A percentile compares a stretch with the other conserved stretches of the same genome.
Conservation (phyloP, 2,797 vertebrate species). For the Diceros bicornis region DNA sequence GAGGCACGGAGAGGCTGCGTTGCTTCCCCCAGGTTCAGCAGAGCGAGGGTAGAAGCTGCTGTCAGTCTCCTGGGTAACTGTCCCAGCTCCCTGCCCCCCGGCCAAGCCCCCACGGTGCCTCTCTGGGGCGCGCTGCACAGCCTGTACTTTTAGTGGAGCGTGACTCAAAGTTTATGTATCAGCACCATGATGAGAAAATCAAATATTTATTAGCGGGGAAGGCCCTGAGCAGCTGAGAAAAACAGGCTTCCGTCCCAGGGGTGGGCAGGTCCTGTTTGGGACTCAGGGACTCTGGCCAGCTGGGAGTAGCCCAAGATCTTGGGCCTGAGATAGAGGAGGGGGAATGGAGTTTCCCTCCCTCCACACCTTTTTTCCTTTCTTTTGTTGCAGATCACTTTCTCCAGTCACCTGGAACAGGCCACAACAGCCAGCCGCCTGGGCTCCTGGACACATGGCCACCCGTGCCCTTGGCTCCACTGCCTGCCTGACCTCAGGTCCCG, state of each 20-base stretch:
- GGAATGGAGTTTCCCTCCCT: too few relatives aligned
- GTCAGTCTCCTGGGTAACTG: not conserved
- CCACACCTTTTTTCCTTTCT: not conserved
- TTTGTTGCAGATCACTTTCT: not conserved
- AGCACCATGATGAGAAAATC: conserved; percentile 39
- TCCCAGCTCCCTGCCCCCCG: too few relatives aligned
- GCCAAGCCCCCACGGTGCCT: not conserved
- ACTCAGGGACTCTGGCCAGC: not conserved
- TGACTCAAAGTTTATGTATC: conserved; percentile 42
- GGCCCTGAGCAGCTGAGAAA: not conserved
- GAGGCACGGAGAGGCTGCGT: not conserved
- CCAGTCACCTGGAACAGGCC: not conserved
- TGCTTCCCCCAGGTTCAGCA: not conserved
- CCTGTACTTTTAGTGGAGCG: not conserved
- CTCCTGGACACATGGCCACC: not conserved
- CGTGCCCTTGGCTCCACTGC: fast-evolving
- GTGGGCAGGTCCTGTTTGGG: not conserved
- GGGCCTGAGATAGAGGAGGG: not conserved
- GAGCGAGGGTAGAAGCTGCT: fast-evolving
- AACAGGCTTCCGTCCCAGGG: not conserved
- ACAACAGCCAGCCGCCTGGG: fast-evolving
- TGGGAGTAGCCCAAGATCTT: not conserved
- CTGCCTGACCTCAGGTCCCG: not conserved
- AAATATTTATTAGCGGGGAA: conserved; percentile 2
- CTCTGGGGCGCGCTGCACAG: not conserved